Conservation (phyloP, 2,888 invertebrate genomes). For the Mesorhabditis spiculigera region DNA sequence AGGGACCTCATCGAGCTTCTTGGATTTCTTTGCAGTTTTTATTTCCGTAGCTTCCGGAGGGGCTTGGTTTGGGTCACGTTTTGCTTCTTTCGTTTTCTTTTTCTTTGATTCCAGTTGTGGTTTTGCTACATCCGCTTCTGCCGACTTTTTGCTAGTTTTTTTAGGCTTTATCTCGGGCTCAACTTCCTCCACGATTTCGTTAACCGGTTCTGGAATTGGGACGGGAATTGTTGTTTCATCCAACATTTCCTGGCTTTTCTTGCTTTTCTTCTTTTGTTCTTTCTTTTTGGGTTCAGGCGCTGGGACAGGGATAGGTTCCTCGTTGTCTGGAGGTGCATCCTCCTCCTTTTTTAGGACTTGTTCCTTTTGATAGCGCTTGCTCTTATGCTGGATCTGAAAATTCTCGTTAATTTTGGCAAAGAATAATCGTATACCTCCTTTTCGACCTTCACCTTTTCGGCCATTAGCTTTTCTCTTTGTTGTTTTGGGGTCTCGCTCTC, state of each 20-base stretch:
- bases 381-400: slow-evolving; percentile 3
- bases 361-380: background rate
- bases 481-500: background rate
- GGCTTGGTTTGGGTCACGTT: too few species aligned
- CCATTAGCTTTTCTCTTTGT: slow-evolving; percentile 2
- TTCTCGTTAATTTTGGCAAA: background rate
- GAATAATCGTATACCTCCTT: background rate
- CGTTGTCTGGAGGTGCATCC: background rate
- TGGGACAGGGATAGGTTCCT: background rate
- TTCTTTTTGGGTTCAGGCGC: background rate
- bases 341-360: background rate
- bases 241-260: background rate
- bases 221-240: background rate
- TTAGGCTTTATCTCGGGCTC: background rate
- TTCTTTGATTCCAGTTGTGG: slow-evolving; percentile 8
- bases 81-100: background rate
- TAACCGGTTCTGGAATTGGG: background rate
- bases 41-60: background rate
- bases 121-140: slow-evolving; percentile 1
- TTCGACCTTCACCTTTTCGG: slow-evolving; percentile 6
- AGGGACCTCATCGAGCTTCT: background rate
- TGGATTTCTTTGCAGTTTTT: background rate
- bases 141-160: background rate
- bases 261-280: background rate
- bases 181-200: slow-evolving; percentile 4